A percentile compares a stretch with the other conserved stretches of the same genome.
These are phyloP conservation scores for Pentalonia nigronervosa DNA, from an alignment of 1,140 invertebrate species.

Conservation along the genomic window DNA sequence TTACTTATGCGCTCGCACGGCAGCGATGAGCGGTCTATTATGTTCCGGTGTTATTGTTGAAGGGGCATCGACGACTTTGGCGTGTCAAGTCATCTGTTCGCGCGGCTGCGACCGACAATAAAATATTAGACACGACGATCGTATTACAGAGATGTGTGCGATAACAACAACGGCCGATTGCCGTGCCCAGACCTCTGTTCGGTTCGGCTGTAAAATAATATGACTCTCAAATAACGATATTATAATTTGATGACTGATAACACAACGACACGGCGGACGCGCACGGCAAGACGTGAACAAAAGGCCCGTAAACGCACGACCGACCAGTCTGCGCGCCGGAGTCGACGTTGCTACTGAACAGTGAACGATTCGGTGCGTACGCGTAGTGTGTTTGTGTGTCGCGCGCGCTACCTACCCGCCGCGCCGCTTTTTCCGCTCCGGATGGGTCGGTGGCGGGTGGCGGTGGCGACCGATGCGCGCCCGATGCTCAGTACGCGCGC, in stretches of 20 bases:
- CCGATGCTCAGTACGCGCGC: background rate
- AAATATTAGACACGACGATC: background rate
- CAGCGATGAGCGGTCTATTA: too few species aligned
- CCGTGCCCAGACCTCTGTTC: too few species aligned
- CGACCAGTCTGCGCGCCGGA: constrained; percentile 6
- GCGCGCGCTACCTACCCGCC: background rate
- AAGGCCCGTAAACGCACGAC: background rate
- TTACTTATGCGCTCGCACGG: background rate
- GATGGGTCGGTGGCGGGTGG: background rate
- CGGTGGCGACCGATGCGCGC: constrained; percentile 6
- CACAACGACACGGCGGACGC: background rate
- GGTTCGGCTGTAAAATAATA: too few species aligned
- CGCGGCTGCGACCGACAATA: too few species aligned
- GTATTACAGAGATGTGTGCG: background rate
- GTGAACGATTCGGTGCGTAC: constrained; percentile 7
- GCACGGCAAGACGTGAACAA: background rate
- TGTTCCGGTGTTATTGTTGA: too few species aligned
- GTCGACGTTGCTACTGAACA: constrained; percentile 28
- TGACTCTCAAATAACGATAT: background rate
- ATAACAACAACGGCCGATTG: background rate
- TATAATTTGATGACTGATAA: background rate
- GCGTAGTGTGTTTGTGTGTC: background rate
- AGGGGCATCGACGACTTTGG: too few species aligned
- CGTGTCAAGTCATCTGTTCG: too few species aligned
- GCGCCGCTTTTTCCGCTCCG: background rate